phyloP scores from a whole-genome alignment of 2,113 vertebrate species.

The Elachura formosa region DNA sequence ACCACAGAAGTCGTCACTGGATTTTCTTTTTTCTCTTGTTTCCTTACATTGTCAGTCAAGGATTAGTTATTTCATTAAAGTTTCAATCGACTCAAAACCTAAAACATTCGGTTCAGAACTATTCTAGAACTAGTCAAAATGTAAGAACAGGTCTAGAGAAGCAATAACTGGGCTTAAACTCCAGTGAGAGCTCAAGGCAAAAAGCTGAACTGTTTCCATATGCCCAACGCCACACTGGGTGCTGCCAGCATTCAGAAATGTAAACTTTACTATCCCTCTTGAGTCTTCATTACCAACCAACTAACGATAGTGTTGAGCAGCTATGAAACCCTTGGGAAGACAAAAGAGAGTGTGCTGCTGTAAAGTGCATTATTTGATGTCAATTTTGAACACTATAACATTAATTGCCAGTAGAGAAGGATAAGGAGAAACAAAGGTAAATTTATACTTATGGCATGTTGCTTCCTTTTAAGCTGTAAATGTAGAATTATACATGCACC shows the following conservation, averaged over 20 bases:
- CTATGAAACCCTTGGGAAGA: background rate
- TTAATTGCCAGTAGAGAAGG: background rate
- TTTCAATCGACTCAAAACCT: background rate
- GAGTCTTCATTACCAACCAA: background rate
- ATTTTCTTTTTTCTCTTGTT: background rate
- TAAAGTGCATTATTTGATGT: background rate
- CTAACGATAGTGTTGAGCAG: background rate
- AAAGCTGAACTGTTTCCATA: background rate
- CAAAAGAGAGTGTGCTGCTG: background rate
- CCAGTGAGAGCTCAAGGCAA: background rate
- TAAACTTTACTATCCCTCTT: background rate
- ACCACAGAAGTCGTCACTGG: background rate
- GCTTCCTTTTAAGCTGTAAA: background rate
- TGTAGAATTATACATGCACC: background rate
- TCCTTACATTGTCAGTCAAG: background rate
- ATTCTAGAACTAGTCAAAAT: background rate
- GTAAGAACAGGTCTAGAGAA: background rate
- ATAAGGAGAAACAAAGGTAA: background rate
- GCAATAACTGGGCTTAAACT: background rate
- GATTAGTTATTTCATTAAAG: background rate
- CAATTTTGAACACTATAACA: background rate
- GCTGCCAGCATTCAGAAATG: background rate
- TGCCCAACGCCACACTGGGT: background rate
- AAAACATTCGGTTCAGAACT: background rate
- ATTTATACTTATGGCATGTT: background rate